These are phyloP conservation scores for Lontra canadensis DNA, from an alignment of 2,113 vertebrate species.

Conservation along the genomic window DNA sequence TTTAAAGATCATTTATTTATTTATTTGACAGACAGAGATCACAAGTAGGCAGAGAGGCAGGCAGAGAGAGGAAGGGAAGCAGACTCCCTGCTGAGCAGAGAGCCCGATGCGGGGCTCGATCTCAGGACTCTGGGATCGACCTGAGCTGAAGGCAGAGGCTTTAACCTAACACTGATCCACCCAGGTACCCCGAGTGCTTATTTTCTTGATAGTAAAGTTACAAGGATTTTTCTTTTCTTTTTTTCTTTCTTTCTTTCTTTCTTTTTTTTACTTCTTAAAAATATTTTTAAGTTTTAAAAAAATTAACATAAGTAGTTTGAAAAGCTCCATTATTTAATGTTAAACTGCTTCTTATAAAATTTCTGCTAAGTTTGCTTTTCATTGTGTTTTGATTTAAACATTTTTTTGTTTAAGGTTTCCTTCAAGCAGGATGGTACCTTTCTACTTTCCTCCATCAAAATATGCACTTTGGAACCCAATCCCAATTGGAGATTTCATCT, in stretches of 20 bases:
- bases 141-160: no score
- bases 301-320: not conserved
- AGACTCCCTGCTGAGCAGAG: no score
- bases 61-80: no score
- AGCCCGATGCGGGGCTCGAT: no score
- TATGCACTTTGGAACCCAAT: constrained; percentile 91
- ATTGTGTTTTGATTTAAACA: constrained; percentile 64
- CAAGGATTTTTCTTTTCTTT: not conserved
- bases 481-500: constrained; percentile 87
- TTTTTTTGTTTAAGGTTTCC: constrained; percentile 77
- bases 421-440: constrained; percentile 82
- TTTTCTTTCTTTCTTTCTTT: not conserved
- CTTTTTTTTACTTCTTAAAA: not conserved
- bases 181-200: not conserved
- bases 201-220: not conserved
- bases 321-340: not conserved
- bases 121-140: no score
- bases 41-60: no score
- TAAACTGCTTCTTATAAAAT: constrained; percentile 27
- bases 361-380: constrained; percentile 29
- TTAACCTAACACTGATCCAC: no score
- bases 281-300: not conserved
- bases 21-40: no score
- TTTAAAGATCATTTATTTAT: no score
- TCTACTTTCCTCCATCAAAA: constrained; percentile 93